Conservation (phyloP, 2,888 invertebrate species). For the Epistrophella euchroma region DNA sequence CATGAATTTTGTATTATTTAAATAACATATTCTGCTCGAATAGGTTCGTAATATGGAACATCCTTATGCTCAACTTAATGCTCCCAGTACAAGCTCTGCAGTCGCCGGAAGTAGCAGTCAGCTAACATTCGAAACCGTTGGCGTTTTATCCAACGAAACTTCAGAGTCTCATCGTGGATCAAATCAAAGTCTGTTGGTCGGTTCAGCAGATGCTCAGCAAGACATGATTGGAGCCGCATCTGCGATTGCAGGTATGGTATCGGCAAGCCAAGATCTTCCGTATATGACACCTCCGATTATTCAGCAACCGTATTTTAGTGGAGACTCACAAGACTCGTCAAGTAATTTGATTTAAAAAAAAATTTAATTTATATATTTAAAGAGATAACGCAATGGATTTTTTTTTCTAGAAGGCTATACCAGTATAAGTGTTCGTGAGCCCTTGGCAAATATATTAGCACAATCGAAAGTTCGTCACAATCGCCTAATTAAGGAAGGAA, state of each 20-base stretch:
- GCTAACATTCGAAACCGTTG: constrained; percentile 64
- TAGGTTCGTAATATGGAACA: constrained; percentile 83
- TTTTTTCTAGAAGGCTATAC: constrained; percentile 92
- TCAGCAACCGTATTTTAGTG: constrained; percentile 90
- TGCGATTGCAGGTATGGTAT: constrained; percentile 93
- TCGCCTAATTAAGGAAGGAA: constrained; percentile 81
- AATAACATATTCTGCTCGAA: too few species aligned
- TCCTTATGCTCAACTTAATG: constrained; percentile 83
- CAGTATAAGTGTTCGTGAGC: constrained; percentile 95
- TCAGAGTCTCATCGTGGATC: constrained; percentile 66
- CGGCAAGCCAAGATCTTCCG: constrained; percentile 94
- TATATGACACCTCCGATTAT: constrained; percentile 94
- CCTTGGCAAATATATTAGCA: constrained; percentile 91
- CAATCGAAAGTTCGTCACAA: constrained; percentile 85
- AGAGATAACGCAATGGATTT: constrained; percentile 11
- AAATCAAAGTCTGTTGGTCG: constrained; percentile 63
- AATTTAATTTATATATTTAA: not conserved
- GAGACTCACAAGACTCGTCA: constrained; percentile 95
- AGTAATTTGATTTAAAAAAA: constrained; percentile 85
- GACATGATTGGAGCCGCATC: constrained; percentile 92
- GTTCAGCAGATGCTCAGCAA: constrained; percentile 77
- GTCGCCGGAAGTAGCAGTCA: constrained; percentile 61
- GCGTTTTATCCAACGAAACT: constrained; percentile 61
- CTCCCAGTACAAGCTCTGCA: constrained; percentile 79
- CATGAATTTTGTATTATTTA: too few species aligned